phyloP scores from a whole-genome alignment of 2,113 vertebrate species.

The Coturnix japonica region DNA sequence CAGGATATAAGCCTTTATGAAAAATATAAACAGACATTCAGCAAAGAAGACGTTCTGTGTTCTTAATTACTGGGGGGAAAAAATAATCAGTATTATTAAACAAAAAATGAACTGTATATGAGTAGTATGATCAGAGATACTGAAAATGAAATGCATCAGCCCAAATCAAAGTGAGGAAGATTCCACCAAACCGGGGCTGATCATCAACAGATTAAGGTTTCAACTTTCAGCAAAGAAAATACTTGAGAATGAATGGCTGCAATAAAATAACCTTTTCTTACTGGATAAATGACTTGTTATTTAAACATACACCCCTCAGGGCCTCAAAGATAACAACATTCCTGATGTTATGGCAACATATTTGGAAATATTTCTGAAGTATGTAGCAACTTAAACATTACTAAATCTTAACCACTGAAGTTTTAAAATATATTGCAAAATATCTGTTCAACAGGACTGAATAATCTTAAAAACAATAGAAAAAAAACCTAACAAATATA shows the following conservation, averaged over 20 bases:
- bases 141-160: not conserved
- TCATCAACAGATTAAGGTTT: not conserved
- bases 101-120: not conserved
- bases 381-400: constrained; percentile 10
- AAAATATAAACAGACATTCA: not conserved
- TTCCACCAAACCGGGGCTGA: not conserved
- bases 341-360: not conserved
- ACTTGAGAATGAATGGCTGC: not conserved
- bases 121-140: not conserved
- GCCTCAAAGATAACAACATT: not conserved
- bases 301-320: not conserved
- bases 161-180: not conserved
- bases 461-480: not conserved
- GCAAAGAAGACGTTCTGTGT: not conserved
- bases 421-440: not conserved
- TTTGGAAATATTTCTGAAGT: not conserved
- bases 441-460: not conserved
- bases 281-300: not conserved
- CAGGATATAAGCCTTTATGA: not conserved
- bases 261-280: not conserved
- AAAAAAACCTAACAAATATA: not conserved
- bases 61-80: not conserved
- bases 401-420: not conserved
- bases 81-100: not conserved
- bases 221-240: not conserved